Evolutionary conservation across 1,140 invertebrate genomes (phyloP).

Genomic region (Hylaeus volcanicus): DNA sequence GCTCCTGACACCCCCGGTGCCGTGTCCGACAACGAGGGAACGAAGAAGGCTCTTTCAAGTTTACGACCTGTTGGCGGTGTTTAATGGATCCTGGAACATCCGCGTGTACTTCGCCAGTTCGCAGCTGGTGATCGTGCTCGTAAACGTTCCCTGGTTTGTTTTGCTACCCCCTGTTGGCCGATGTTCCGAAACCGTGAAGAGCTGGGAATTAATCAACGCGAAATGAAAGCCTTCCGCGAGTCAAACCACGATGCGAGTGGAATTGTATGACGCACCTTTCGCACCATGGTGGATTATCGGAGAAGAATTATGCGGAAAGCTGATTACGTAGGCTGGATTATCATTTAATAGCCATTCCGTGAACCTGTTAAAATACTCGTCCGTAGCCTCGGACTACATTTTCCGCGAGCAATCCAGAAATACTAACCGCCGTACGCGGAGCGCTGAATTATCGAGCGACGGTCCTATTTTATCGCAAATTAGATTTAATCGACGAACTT

Average conservation of each 20-base stretch:
- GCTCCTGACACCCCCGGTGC: background rate
- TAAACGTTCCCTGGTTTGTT: slow-evolving; percentile 26
- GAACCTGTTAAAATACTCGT: background rate
- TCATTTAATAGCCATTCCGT: background rate
- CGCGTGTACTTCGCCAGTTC: slow-evolving; percentile 50
- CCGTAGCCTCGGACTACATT: background rate
- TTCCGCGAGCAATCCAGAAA: background rate
- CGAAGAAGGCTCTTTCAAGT: slow-evolving; percentile 48
- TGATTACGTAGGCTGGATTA: background rate
- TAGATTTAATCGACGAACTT: slow-evolving; percentile 37
- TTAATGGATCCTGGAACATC: slow-evolving; percentile 54
- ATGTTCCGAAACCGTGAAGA: background rate
- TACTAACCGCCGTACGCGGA: background rate
- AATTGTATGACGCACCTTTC: background rate
- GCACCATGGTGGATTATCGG: background rate
- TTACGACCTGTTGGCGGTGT: slow-evolving; percentile 59
- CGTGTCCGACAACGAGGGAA: background rate
- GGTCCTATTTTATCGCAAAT: slow-evolving; percentile 31
- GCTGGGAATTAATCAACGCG: slow-evolving; percentile 18
- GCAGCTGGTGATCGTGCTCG: slow-evolving; percentile 27
- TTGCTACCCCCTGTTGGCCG: background rate
- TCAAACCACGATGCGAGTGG: background rate
- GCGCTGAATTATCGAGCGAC: background rate
- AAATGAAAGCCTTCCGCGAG: background rate
- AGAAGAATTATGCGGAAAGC: background rate